Evolutionary conservation across 37 sponge, comb jelly and placozoan genomes (phyloP).

Genomic region (Axinella damicornis): DNA sequence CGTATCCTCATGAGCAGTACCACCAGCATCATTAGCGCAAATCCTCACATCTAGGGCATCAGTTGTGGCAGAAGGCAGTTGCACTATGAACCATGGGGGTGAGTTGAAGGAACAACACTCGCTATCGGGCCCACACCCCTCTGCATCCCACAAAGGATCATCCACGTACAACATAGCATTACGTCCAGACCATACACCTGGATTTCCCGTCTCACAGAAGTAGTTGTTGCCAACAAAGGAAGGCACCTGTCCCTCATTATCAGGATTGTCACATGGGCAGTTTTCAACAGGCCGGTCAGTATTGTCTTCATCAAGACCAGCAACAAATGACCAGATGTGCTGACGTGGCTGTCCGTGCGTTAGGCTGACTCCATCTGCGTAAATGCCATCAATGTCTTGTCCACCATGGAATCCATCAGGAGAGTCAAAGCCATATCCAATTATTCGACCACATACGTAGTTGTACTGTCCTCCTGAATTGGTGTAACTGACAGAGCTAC

Average conservation of each 20-base stretch:
- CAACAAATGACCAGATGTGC: constrained; percentile 11
- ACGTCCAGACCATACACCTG: too few species aligned
- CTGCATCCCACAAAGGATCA: too few species aligned
- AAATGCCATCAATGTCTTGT: neutral
- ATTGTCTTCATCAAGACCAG: neutral
- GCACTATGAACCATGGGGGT: too few species aligned
- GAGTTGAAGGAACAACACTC: too few species aligned
- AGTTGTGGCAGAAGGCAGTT: too few species aligned
- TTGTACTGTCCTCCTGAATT: neutral
- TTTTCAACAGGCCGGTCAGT: neutral
- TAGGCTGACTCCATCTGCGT: constrained; percentile 19
- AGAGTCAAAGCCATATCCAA: neutral
- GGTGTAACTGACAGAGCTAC: too few species aligned
- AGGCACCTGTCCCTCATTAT: neutral
- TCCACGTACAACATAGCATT: too few species aligned
- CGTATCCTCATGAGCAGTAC: too few species aligned
- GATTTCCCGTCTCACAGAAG: neutral
- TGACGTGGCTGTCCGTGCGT: neutral
- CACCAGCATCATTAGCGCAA: too few species aligned
- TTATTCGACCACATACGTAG: neutral
- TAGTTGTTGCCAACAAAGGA: neutral
- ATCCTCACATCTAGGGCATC: too few species aligned
- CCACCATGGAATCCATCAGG: neutral
- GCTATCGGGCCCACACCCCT: too few species aligned
- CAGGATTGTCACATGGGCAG: neutral